These are phyloP conservation scores for Ceratitis capitata DNA, from an alignment of 1,140 invertebrate species.

Conservation along the genomic window DNA sequence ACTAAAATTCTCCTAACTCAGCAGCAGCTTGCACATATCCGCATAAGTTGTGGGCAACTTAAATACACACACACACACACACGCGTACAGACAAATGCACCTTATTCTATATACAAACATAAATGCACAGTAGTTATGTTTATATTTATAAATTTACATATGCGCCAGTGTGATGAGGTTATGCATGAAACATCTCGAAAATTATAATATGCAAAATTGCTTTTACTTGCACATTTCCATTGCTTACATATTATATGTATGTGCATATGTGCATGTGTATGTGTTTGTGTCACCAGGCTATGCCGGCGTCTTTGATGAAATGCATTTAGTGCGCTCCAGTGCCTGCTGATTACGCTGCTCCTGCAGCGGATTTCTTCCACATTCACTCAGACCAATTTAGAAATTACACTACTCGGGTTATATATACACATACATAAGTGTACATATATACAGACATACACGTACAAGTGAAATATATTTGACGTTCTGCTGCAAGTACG, in stretches of 20 bases:
- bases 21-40: not conserved
- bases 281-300: not conserved
- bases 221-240: slow-evolving; percentile 19
- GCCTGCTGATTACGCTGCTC: slow-evolving; percentile 33
- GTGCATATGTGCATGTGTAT: not conserved
- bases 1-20: not conserved
- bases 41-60: not conserved
- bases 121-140: not conserved
- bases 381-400: slow-evolving; percentile 25
- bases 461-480: not conserved
- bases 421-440: not conserved
- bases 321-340: slow-evolving; percentile 37
- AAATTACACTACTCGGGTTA: not conserved
- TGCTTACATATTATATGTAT: not conserved
- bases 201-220: slow-evolving; percentile 38
- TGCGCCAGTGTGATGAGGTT: slow-evolving; percentile 6
- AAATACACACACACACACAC: not conserved
- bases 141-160: not conserved
- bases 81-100: not conserved
- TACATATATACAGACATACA: not conserved
- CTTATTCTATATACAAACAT: not conserved
- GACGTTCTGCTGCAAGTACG: not conserved
- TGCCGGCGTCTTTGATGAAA: slow-evolving; percentile 34
- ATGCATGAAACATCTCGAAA: slow-evolving; percentile 35
- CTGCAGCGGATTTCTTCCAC: slow-evolving; percentile 25